Conservation (phyloP, 2,797 vertebrate species). For the Chaetophractus vellerosus region DNA sequence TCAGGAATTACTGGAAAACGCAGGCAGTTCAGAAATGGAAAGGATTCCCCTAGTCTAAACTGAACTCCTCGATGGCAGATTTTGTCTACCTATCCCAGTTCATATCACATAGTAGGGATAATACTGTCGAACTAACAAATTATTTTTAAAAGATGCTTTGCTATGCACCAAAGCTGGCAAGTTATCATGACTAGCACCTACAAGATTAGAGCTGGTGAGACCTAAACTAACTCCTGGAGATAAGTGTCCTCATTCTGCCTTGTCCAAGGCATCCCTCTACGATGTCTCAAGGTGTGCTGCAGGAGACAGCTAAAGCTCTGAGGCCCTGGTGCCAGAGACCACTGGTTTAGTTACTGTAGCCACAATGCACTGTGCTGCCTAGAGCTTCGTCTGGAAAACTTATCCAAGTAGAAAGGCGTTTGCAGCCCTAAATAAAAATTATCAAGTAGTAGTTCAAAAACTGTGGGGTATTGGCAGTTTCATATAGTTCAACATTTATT, state of each 20-base stretch:
- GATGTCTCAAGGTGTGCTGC: not conserved
- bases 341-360: not conserved
- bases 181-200: not conserved
- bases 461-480: not conserved
- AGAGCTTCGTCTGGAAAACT: not conserved
- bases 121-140: not conserved
- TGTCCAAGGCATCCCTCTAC: not conserved
- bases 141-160: constrained; percentile 3
- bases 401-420: not conserved
- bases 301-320: not conserved
- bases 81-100: not conserved
- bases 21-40: constrained; percentile 29
- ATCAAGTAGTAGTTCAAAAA: not conserved
- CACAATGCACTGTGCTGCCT: not conserved
- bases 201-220: not conserved
- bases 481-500: not conserved
- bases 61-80: not conserved
- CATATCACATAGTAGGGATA: not conserved
- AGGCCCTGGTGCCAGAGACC: not conserved
- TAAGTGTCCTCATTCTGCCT: not conserved
- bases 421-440: not conserved
- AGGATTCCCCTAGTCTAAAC: not conserved
- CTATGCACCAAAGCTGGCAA: not conserved
- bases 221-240: not conserved
- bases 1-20: not conserved